Conservation (phyloP, 53 echinoderm and acorn worm genomes). For the Hippasteria phrygiana region DNA sequence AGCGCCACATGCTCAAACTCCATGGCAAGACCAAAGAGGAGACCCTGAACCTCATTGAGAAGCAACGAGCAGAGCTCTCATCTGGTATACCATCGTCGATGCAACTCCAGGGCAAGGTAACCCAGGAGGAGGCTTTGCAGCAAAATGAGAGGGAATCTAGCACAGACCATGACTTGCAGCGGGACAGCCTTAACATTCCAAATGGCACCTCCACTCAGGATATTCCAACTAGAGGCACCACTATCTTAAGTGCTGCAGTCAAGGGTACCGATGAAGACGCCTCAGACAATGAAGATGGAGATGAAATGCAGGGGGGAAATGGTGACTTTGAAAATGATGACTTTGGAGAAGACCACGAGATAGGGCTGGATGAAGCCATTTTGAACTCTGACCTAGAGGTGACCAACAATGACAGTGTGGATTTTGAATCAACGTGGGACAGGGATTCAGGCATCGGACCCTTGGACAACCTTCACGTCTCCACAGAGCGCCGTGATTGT, state of each 20-base stretch:
- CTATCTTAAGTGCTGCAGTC: too few relatives aligned
- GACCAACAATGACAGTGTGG: slow-evolving; percentile 19
- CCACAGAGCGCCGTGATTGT: neutral
- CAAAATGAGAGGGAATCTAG: neutral
- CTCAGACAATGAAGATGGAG: neutral
- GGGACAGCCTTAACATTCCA: neutral
- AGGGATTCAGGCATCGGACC: neutral
- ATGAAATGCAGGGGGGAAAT: neutral
- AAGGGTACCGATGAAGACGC: neutral
- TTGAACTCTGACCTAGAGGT: slow-evolving; percentile 37
- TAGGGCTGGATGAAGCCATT: neutral
- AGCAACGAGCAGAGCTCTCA: neutral
- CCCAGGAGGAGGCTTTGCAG: neutral
- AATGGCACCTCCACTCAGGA: too few relatives aligned
- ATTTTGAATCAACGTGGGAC: slow-evolving; percentile 45
- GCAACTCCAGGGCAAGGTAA: neutral
- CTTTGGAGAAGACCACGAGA: slow-evolving; percentile 13
- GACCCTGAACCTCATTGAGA: slow-evolving; percentile 66
- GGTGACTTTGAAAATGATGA: slow-evolving; percentile 37
- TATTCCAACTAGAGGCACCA: too few relatives aligned
- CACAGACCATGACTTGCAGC: neutral
- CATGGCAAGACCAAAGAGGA: slow-evolving; percentile 93
- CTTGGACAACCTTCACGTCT: neutral
- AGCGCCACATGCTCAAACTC: slow-evolving; percentile 96
- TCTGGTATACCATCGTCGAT: neutral